Evolutionary conservation across 2,113 vertebrate genomes (phyloP), one percentile per base, ranked within the genome.

Genomic region (Antidorcas marsupialis): DNA sequence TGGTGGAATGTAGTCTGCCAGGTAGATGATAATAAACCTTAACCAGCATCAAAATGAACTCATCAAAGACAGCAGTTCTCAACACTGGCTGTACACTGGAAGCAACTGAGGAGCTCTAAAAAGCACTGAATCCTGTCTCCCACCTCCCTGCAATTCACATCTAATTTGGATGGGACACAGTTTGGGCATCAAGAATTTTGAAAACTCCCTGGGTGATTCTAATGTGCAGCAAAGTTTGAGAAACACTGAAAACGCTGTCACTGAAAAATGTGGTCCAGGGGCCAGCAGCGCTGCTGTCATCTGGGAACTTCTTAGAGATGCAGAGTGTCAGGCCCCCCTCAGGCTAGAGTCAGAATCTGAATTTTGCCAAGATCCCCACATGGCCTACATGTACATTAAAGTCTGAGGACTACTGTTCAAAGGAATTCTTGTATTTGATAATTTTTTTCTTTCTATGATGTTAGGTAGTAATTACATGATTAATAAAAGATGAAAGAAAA

Each of bases 401-500:
- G 39, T 62, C 62, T 59, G 52, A 87, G 93, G 64, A 94, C 45
- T 12, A 4, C 39, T 57, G 39, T 36, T 91, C 6, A n/a, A 10
- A 74, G 81, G 45, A 82, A 81, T 71, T 84, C 82, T 47, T 81
- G 21, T 85, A 87, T 33, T 19, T 76, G 74, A 43, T 96, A 19
- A 33, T 50, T 89, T 78, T 82, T n/a, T 90, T 90, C 43, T 93
- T 89, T 86, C 74, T 94, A 53, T 89, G 60, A 85, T 78, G 60
- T 94, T 76, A 85, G 52, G 84, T 47, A 64, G 53, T 62, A 87
- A 92, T 96, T 85, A 27, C 12, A 28, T 36, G 33, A 30, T 81
- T 47, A 84, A 91, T 28, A 83, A 83, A 88, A 91, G 67, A 67
- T 85, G 76, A 90, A 97, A 88, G 86, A 74, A 79, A 82, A 95